These are phyloP conservation scores for Himalopsyche phryganea DNA, from an alignment of 1,140 invertebrate genomes.

Conservation along the genomic window DNA sequence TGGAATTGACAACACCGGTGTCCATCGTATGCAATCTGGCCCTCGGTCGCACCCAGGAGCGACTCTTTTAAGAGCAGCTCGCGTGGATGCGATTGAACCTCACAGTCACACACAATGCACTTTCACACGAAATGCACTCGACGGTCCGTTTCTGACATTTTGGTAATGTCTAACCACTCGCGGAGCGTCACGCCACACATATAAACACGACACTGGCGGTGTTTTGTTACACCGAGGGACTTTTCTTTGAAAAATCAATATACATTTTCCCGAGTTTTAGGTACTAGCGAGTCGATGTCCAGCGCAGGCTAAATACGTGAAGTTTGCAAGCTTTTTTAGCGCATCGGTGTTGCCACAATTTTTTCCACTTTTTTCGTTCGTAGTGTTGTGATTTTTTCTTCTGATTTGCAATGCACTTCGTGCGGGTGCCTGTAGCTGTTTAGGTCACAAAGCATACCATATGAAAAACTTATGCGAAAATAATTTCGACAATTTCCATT, in stretches of 20 bases:
- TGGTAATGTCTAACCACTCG: conserved; percentile 48
- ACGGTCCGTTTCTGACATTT: conserved; percentile 48
- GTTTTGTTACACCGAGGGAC: conserved; percentile 55
- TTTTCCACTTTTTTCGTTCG: conserved; percentile 54
- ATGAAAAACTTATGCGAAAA: not conserved
- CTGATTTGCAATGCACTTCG: conserved; percentile 49
- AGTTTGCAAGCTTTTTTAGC: conserved; percentile 59
- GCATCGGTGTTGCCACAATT: conserved; percentile 56
- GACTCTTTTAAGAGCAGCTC: conserved; percentile 8
- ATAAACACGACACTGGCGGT: conserved; percentile 53
- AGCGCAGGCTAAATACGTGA: conserved; percentile 56
- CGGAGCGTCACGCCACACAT: conserved; percentile 46
- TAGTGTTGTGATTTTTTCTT: conserved; percentile 52
- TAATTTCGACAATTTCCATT: not conserved
- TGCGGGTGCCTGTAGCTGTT: conserved; percentile 29
- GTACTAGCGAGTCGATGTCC: conserved; percentile 56
- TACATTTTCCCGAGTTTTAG: conserved; percentile 54
- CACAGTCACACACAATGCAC: conserved; percentile 47
- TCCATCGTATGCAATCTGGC: conserved; percentile 14
- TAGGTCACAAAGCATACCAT: not conserved
- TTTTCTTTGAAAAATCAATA: conserved; percentile 59
- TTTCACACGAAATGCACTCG: conserved; percentile 50
- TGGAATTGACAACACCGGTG: conserved; percentile 27
- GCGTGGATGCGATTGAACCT: conserved; percentile 10
- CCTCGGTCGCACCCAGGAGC: conserved; percentile 16